phyloP scores from a whole-genome alignment of 2,113 vertebrate genomes.

The Murina feae region DNA sequence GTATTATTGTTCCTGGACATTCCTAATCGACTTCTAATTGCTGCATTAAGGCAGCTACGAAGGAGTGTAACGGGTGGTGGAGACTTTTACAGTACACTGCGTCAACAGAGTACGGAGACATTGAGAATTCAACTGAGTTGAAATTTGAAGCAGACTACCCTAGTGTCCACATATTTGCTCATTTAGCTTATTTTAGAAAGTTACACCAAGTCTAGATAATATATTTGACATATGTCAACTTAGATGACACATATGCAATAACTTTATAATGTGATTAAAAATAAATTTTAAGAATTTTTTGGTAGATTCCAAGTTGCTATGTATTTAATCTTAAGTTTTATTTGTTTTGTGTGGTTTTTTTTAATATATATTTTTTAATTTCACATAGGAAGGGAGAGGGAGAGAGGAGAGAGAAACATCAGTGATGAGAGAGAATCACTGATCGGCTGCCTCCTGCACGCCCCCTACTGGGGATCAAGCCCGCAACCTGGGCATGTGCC shows the following conservation, averaged over 20 bases:
- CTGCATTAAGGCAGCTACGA: slow-evolving; percentile 70
- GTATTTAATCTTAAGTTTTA: background rate
- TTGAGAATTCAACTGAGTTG: slow-evolving; percentile 21
- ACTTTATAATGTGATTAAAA: background rate
- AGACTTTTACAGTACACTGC: slow-evolving; percentile 29
- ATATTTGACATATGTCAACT: background rate
- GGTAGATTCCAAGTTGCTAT: background rate
- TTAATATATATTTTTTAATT: too few species aligned
- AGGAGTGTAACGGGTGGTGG: slow-evolving; percentile 62
- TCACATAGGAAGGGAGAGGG: too few species aligned
- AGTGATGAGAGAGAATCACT: too few species aligned
- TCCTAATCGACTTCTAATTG: slow-evolving; percentile 79
- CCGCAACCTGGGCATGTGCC: too few species aligned
- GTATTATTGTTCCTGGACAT: slow-evolving; percentile 78
- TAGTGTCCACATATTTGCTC: background rate
- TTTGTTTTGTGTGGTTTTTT: too few species aligned
- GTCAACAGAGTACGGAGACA: slow-evolving; percentile 63
- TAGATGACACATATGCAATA: background rate
- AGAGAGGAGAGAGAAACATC: too few species aligned
- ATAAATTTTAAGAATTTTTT: background rate
- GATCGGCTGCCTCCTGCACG: too few species aligned
- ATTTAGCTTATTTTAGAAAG: background rate
- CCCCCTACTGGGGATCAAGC: too few species aligned
- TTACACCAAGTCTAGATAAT: background rate
- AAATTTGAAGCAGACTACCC: background rate